Percentiles rank a stretch among this genome's conserved stretches.
Evolutionary conservation across 64 coral and sea anemone species (phyloP).

Genomic region (Trachythela sp.): DNA sequence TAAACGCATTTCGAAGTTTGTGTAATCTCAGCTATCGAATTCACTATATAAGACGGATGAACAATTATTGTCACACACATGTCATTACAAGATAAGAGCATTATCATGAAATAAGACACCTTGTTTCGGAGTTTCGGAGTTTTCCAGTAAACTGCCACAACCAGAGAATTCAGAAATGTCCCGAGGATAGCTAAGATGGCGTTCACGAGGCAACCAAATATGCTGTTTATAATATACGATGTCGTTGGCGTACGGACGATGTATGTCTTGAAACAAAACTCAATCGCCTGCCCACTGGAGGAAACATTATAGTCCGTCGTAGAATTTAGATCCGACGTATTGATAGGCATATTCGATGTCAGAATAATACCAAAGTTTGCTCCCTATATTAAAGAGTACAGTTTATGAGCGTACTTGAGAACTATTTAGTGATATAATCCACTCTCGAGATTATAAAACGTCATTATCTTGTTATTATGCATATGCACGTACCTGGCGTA

Average conservation of each 20-base stretch:
- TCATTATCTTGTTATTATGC: too few relatives aligned
- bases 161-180: background rate
- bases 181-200: background rate
- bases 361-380: too few relatives aligned
- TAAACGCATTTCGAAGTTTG: background rate
- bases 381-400: too few relatives aligned
- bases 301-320: background rate
- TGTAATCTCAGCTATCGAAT: background rate
- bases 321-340: background rate
- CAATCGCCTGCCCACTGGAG: background rate
- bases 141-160: background rate
- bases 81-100: background rate
- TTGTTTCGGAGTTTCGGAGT: background rate
- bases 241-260: background rate
- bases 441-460: too few relatives aligned
- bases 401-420: too few relatives aligned
- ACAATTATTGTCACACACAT: background rate
- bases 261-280: background rate
- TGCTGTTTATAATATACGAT: background rate
- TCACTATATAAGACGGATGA: background rate
- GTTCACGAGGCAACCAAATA: background rate
- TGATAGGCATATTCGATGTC: too few relatives aligned
- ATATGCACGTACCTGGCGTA: too few relatives aligned
- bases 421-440: too few relatives aligned
- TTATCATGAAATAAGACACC: slow-evolving; percentile 5